Evolutionary conservation across 1,140 invertebrate genomes (phyloP).

Genomic region (Drosophila insularis): DNA sequence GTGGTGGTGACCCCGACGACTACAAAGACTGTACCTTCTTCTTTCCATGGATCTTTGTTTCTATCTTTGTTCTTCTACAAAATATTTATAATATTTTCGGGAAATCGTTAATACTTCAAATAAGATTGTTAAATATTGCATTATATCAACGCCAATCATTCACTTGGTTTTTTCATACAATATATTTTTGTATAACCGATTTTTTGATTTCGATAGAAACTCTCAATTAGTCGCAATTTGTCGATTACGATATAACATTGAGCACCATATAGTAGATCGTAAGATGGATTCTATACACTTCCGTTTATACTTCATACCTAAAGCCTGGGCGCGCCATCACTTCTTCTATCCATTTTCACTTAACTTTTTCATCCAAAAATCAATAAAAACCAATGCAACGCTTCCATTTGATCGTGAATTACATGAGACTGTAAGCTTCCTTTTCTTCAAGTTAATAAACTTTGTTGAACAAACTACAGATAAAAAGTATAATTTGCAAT

Average conservation of each 20-base stretch:
- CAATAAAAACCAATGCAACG: background rate
- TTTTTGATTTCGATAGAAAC: background rate
- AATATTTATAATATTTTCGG: background rate
- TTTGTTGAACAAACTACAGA: background rate
- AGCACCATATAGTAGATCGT: background rate
- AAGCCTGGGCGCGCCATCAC: background rate
- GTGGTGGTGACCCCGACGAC: background rate
- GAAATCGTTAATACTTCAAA: background rate
- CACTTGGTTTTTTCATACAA: too few species aligned
- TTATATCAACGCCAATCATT: background rate
- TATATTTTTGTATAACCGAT: too few species aligned
- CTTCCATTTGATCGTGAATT: conserved; percentile 9
- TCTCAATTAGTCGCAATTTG: background rate
- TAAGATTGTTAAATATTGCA: background rate
- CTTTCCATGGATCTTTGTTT: background rate
- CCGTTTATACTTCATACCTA: background rate
- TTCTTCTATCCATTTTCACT: background rate
- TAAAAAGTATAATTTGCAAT: background rate
- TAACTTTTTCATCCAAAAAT: background rate
- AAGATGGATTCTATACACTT: background rate
- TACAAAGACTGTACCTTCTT: background rate
- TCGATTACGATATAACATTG: background rate
- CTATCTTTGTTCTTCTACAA: background rate
- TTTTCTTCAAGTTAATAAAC: background rate
- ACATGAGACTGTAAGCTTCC: background rate